A percentile compares a stretch with the other conserved stretches of the same genome.
phyloP scores from a whole-genome alignment of 2,797 vertebrate genomes.

The Channa striata region DNA sequence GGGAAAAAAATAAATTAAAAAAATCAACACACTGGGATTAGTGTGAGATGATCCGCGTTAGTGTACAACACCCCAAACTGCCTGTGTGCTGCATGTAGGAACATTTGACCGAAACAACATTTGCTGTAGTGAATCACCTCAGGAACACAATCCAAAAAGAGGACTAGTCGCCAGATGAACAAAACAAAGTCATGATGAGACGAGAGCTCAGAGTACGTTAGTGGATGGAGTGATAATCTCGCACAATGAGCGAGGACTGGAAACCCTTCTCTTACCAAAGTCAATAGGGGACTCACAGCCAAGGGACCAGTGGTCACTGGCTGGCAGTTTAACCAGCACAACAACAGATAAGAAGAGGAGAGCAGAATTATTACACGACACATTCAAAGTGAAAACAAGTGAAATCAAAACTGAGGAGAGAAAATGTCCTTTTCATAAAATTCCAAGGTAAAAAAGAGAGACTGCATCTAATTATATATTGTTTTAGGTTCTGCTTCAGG shows the following conservation, averaged over 20 bases:
- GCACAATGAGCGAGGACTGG: slow-evolving; percentile 47
- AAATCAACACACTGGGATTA: slow-evolving; percentile 45
- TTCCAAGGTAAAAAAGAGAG: slow-evolving; percentile 5
- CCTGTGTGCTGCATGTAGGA: background rate
- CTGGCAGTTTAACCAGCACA: slow-evolving; percentile 83
- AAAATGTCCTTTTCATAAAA: slow-evolving; percentile 26
- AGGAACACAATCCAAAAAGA: slow-evolving; percentile 56
- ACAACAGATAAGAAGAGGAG: slow-evolving; percentile 77
- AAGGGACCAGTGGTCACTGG: slow-evolving; percentile 80
- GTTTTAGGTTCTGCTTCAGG: slow-evolving; percentile 22
- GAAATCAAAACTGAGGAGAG: slow-evolving; percentile 41
- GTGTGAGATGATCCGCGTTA: slow-evolving; percentile 54
- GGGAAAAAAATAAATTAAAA: background rate
- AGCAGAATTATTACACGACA: slow-evolving; percentile 73
- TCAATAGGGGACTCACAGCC: slow-evolving; percentile 86
- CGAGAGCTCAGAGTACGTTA: slow-evolving; percentile 58
- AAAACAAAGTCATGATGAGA: slow-evolving; percentile 55
- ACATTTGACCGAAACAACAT: slow-evolving; percentile 26
- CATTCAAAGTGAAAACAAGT: slow-evolving; percentile 46
- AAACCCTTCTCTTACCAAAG: slow-evolving; percentile 85
- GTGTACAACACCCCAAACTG: slow-evolving; percentile 30
- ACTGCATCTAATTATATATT: background rate
- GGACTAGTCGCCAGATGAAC: slow-evolving; percentile 36
- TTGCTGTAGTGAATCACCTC: slow-evolving; percentile 28
- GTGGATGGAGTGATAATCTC: slow-evolving; percentile 55